Evolutionary conservation across 2,113 vertebrate genomes (phyloP), one percentile per base, ranked within the genome.

Genomic region (Hymenochirus boettgeri): DNA sequence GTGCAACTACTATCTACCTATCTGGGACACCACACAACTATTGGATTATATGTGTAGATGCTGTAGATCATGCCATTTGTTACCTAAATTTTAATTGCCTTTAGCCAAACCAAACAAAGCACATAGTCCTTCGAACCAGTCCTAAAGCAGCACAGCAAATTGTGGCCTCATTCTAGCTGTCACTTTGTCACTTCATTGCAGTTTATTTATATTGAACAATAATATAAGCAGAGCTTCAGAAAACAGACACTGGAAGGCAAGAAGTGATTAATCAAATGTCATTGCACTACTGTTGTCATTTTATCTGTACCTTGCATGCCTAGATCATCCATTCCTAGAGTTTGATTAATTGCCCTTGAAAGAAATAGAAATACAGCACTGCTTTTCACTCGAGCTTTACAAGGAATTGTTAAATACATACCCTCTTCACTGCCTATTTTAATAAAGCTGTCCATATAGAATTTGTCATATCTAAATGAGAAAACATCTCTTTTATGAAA

Each of bases 261-360:
- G 37, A 15, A 42, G 37, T 13, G 37, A 42, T 42, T 42, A 42
- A 42, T 42, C 37, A 42, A 42, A 42, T 42, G 37, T 42, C 37
- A 42, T 42, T 42, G 37, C n/a, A 15, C 2, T 42, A 17, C 37
- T 42, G 37, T 42, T n/a, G 17, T 42, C 37, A 42, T 42, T 42
- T 42, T 42, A 42, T 42, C 37, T 42, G 13, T 42, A 42, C 15
- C 37, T 42, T 42, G 13, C 37, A 42, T 42, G 37, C 37, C 37
- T 15, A 42, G 13, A 42, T 42, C 37, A 42, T 42, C 37, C 37
- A 5, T 42, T 13, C 37, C 2, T 5, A 13, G 13, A 42, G 39
- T 42, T 42, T 42, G 39, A 42, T 42, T 42, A 42, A 42, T 42
- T 42, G 39, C 17, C 39, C 39, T 42, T 42, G 39, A 42, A 13